Evolutionary conservation across 2,113 vertebrate genomes (phyloP), one percentile per base, ranked within the genome.

Genomic region (Ceyx margarethae): DNA sequence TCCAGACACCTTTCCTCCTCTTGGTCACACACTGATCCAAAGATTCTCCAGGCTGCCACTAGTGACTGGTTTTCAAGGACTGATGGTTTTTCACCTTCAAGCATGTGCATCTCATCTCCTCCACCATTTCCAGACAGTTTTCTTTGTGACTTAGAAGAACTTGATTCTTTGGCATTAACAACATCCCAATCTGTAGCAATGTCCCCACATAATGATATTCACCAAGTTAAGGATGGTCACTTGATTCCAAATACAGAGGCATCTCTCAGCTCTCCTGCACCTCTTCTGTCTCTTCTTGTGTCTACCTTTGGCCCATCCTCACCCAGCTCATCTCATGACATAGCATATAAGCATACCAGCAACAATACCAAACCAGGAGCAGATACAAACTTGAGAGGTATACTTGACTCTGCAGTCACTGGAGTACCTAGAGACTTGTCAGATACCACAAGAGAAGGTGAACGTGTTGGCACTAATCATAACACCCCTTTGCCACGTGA

Each of bases 31-130:
- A 94, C 13, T 74, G 95, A 94, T 57, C 95, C 95, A 96, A 95
- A 95, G 71, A 93, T 94, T 81, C 94, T 98, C 68, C 97, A 96
- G 67, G 92, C 96, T 62, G 19, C 97, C 91, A 94, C 97, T 96
- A 96, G 60, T 31, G 98, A 98, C 89, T 97, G 98, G 96, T 95
- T 98, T 37, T 97, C 98, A 76, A 97, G 98, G 93, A 98, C 98
- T 81, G 56, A 97, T 95, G 96, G 90, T 37, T 73, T 94, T 69
- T 96, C 96, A 37, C 97, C 97, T 72, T 90, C 97, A 45, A 92
- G 84, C 85, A 89, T 90, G 50, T 89, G 95, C 74, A 60, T 95
- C 13, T 97, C 97, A 84, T 95, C 96, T 37, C 97, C 97, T 45
- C 96, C 97, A 66, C 96, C 97, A 71, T 96, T 97, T 90, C 97